Conservation (phyloP, 2,888 invertebrate species). For the Teleiodes luculella region DNA sequence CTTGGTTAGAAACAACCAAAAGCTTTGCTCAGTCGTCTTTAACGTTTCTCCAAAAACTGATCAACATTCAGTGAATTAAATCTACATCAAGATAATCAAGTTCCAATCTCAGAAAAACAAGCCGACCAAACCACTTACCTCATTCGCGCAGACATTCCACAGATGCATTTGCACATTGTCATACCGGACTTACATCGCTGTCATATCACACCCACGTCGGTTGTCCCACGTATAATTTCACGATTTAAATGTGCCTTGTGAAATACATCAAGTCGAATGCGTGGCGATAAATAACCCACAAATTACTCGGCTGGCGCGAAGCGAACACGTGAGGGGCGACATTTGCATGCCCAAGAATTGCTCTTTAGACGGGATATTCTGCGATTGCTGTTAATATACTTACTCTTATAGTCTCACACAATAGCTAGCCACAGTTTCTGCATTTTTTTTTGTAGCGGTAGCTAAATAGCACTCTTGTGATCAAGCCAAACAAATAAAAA, state of each 20-base stretch:
- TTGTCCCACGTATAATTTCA: conserved; percentile 60
- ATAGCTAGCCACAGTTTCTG: too few species aligned
- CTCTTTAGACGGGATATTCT: conserved; percentile 30
- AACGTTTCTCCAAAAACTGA: background rate
- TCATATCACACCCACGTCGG: conserved; percentile 62
- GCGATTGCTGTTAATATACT: conserved; percentile 12
- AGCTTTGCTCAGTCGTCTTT: too few species aligned
- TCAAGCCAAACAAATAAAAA: too few species aligned
- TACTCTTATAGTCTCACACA: too few species aligned
- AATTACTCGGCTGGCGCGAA: conserved; percentile 63
- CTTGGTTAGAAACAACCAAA: too few species aligned
- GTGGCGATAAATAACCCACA: conserved; percentile 66
- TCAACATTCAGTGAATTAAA: too few species aligned
- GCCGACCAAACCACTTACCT: conserved; percentile 4
- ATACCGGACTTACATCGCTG: conserved; percentile 60
- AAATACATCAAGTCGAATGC: conserved; percentile 58
- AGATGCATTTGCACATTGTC: conserved; percentile 64
- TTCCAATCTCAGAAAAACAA: conserved; percentile 9
- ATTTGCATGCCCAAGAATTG: conserved; percentile 68
- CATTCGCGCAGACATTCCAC: conserved; percentile 13
- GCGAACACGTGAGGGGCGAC: conserved; percentile 53
- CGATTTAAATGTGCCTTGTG: conserved; percentile 67
- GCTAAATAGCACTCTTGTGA: too few species aligned
- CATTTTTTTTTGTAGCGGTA: too few species aligned
- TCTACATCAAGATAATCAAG: too few species aligned